A percentile compares a stretch with the other conserved stretches of the same genome.
Evolutionary conservation across 1,140 invertebrate genomes (phyloP).

Genomic region (Caligus rogercresseyi): DNA sequence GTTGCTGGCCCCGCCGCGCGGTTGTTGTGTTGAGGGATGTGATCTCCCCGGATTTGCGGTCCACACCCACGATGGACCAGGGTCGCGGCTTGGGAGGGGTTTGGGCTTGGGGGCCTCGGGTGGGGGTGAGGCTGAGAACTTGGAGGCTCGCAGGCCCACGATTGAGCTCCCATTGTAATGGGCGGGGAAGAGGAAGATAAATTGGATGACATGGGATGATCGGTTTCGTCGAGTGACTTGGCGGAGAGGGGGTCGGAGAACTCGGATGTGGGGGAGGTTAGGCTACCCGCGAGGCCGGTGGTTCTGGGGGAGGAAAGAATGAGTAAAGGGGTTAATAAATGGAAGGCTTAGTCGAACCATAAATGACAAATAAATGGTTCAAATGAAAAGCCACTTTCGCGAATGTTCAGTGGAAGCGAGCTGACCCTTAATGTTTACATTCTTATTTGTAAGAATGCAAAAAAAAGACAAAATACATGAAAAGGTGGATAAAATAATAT

Average conservation of each 20-base stretch:
- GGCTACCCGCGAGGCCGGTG: not conserved
- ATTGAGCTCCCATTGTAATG: conserved; percentile 8
- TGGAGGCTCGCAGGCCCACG: conserved; percentile 5
- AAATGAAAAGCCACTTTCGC: no score
- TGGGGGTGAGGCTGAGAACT: not conserved
- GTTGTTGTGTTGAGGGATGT: not conserved
- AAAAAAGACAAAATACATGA: no score
- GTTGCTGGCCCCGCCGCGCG: not conserved
- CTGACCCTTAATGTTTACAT: no score
- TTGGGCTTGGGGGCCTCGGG: conserved; percentile 29
- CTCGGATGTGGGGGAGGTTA: conserved; percentile 1
- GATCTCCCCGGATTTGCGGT: conserved; percentile 34
- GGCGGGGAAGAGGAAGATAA: not conserved
- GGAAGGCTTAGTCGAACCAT: not conserved
- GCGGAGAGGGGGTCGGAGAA: no score
- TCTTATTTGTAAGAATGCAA: no score
- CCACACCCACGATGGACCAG: conserved; percentile 46
- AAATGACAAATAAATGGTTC: no score
- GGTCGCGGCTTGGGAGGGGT: conserved; percentile 49
- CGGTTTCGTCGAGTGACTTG: no score
- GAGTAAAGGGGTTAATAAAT: not conserved
- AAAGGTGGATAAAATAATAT: no score
- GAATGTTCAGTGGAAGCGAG: no score
- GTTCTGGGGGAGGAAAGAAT: not conserved
- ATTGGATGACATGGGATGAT: no score